Evolutionary conservation across 2,888 invertebrate genomes (phyloP).

Genomic region (Tetanocera ferruginea): DNA sequence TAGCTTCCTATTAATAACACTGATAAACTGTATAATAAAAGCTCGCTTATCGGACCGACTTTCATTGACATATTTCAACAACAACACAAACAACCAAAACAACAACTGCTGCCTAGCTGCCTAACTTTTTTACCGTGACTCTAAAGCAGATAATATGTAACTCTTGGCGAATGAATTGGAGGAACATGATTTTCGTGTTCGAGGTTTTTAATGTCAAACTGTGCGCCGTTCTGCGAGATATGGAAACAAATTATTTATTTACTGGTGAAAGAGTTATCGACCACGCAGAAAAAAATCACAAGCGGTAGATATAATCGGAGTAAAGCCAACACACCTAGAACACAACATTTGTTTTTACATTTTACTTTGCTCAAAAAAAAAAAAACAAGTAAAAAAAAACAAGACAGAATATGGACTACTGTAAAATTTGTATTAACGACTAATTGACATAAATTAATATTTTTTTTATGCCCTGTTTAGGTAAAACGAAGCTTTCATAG

Average conservation of each 20-base stretch:
- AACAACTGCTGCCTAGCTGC: not conserved
- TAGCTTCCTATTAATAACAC: slow-evolving; percentile 57
- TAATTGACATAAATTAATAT: too few relatives aligned
- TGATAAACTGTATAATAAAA: slow-evolving; percentile 55
- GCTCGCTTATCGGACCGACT: slow-evolving; percentile 44
- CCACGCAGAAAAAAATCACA: not conserved
- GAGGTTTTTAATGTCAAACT: not conserved
- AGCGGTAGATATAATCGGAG: too few relatives aligned
- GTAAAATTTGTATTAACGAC: too few relatives aligned
- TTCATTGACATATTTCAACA: not conserved
- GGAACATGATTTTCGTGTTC: slow-evolving; percentile 16
- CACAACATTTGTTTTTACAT: too few relatives aligned
- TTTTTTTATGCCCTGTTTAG: too few relatives aligned
- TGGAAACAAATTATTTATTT: not conserved
- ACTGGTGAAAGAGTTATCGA: slow-evolving; percentile 2
- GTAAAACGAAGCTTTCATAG: too few relatives aligned
- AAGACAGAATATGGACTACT: too few relatives aligned
- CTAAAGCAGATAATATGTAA: not conserved
- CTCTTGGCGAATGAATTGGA: not conserved
- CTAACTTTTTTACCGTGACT: not conserved
- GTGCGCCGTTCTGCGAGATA: not conserved
- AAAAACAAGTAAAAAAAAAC: too few relatives aligned
- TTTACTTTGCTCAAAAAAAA: too few relatives aligned
- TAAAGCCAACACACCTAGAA: too few relatives aligned
- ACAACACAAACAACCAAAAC: not conserved